These are phyloP conservation scores for Haliaeetus leucogaster DNA, from an alignment of 2,113 vertebrate species.

Conservation along the genomic window DNA sequence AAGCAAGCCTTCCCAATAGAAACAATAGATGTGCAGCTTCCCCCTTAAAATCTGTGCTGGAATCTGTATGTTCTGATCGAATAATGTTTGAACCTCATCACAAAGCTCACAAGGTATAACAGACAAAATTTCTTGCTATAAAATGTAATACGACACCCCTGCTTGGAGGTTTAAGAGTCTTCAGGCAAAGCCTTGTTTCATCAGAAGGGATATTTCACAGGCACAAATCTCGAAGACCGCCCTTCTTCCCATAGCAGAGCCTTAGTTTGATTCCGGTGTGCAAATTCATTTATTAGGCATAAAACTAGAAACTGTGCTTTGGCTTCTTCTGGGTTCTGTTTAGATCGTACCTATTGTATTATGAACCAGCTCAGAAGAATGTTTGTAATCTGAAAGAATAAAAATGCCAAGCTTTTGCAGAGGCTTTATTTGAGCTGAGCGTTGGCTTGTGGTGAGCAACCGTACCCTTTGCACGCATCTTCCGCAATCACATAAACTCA, in stretches of 20 bases:
- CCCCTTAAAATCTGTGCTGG: not conserved
- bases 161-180: not conserved
- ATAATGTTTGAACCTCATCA: not conserved
- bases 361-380: not conserved
- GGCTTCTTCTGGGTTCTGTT: not conserved
- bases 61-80: not conserved
- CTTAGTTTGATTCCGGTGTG: not conserved
- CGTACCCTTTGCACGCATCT: not conserved
- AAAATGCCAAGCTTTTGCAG: not conserved
- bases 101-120: not conserved
- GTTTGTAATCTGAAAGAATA: not conserved
- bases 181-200: not conserved
- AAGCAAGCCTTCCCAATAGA: not conserved
- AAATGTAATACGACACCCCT: not conserved
- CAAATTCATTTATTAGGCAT: not conserved
- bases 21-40: not conserved
- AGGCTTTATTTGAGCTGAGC: not conserved
- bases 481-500: not conserved
- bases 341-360: not conserved
- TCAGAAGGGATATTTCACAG: not conserved
- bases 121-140: not conserved
- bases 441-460: not conserved
- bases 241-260: not conserved
- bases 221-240: not conserved
- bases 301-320: not conserved